Evolutionary conservation across 2,113 vertebrate species (phyloP).

Genomic region (Myodes glareolus): DNA sequence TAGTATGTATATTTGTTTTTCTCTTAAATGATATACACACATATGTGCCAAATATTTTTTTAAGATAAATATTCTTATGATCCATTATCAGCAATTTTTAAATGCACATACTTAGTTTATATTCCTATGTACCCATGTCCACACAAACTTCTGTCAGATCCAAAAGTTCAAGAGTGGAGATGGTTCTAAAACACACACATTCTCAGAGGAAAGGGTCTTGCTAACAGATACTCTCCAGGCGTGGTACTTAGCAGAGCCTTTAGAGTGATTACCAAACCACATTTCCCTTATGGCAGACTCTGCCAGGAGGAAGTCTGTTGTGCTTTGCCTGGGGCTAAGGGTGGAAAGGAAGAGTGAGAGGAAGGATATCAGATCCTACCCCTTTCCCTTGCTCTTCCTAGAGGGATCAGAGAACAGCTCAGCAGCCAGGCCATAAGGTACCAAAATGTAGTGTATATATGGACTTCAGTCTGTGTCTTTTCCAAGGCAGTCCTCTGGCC

Average conservation of each 20-base stretch:
- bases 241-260: not conserved
- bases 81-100: not conserved
- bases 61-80: not conserved
- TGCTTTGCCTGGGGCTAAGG: not conserved
- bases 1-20: not conserved
- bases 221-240: constrained; percentile 7
- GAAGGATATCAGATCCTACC: not conserved
- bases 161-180: not conserved
- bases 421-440: not conserved
- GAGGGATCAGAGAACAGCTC: not conserved
- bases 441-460: not conserved
- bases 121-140: not conserved
- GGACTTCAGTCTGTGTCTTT: not conserved
- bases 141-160: not conserved
- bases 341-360: not conserved
- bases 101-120: not conserved
- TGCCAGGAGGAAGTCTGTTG: not conserved
- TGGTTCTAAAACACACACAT: not conserved
- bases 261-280: not conserved
- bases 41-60: not conserved
- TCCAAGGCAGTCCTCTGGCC: not conserved
- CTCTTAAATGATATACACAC: not conserved
- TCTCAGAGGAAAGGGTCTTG: not conserved
- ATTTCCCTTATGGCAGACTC: not conserved
- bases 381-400: not conserved